phyloP scores from a whole-genome alignment of 1,140 invertebrate species.

The Ectropis grisescens region DNA sequence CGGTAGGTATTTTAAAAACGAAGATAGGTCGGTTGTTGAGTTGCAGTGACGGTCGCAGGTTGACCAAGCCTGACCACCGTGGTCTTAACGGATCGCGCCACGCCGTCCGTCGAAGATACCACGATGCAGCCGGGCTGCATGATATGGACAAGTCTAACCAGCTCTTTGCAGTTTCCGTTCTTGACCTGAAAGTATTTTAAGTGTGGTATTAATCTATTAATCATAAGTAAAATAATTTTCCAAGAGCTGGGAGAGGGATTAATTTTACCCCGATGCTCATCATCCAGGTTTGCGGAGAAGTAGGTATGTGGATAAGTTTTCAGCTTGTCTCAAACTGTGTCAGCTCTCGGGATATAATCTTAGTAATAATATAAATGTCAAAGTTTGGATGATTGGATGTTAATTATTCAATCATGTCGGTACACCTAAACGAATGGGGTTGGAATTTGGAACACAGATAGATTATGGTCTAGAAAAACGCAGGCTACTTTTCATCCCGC shows the following conservation, averaged over 20 bases:
- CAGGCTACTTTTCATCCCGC: too few species aligned
- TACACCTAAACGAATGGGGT: too few species aligned
- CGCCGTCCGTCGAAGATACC: conserved; percentile 35
- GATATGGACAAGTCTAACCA: conserved; percentile 30
- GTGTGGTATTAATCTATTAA: neutral
- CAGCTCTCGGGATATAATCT: neutral
- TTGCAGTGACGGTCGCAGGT: conserved; percentile 31
- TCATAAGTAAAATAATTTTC: neutral
- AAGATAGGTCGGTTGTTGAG: conserved; percentile 33
- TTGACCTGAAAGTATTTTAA: conserved; percentile 8
- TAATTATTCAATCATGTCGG: too few species aligned
- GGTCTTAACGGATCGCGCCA: conserved; percentile 36
- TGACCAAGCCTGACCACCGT: conserved; percentile 26
- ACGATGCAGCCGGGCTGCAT: conserved; percentile 26
- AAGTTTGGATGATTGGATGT: too few species aligned
- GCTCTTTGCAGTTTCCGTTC: conserved; percentile 18
- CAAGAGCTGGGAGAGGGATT: neutral
- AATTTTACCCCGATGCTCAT: neutral
- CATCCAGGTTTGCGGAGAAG: neutral
- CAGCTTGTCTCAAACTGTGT: neutral
- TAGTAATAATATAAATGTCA: too few species aligned
- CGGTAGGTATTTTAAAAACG: conserved; percentile 32
- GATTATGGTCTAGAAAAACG: too few species aligned
- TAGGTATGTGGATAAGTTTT: neutral
- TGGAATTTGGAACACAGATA: too few species aligned